These are phyloP conservation scores for Zosterops japonicus DNA, from an alignment of 2,113 vertebrate genomes.

Conservation along the genomic window DNA sequence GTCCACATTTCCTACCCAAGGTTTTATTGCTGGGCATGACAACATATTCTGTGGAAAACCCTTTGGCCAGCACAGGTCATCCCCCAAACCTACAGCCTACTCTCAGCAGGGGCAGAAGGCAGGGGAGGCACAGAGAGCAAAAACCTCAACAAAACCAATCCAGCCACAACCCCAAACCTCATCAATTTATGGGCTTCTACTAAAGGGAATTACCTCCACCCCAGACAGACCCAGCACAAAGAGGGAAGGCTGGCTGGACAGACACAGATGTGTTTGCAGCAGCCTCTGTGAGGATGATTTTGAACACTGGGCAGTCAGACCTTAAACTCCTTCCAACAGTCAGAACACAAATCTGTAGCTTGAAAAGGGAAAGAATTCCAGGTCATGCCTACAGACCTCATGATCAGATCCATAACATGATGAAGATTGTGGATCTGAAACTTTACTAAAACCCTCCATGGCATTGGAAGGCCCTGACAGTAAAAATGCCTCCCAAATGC, in stretches of 20 bases:
- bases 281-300: neutral
- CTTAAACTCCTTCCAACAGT: neutral
- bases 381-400: neutral
- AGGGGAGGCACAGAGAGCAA: too few relatives aligned
- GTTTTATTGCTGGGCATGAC: neutral
- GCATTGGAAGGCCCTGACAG: neutral
- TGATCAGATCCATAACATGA: neutral
- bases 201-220: neutral
- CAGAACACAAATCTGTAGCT: neutral
- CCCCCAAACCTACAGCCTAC: neutral
- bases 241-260: neutral
- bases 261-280: neutral
- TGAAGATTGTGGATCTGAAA: neutral
- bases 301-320: neutral
- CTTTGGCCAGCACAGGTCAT: neutral
- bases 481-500: neutral
- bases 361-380: neutral
- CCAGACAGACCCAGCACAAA: neutral
- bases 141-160: accelerated
- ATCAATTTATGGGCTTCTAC: accelerated
- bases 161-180: neutral
- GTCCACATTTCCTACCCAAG: neutral
- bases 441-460: neutral
- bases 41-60: neutral
- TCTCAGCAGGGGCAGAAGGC: accelerated